Base-by-base conservation (phyloP, 1,140 invertebrate species). In the Drosophila grimshawi region DNA sequence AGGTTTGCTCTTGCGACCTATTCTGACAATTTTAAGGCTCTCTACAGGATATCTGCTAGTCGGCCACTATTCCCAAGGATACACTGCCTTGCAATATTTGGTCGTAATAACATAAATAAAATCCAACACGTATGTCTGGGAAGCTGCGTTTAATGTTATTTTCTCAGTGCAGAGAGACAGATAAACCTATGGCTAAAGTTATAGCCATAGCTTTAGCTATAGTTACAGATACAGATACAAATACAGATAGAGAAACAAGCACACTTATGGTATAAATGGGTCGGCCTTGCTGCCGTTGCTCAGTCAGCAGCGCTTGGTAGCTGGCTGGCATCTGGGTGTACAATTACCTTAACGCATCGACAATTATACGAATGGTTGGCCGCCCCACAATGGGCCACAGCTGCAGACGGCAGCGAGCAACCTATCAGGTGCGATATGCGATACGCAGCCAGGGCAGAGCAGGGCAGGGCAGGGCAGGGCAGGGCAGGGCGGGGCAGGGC, bases 281-380 rank as follows among this genome's bases (percentile, higher is more conserved):
- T 75, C 65, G 66, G 73, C 79, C 82, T 86, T 82, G 81, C 78
- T 77, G 73, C 73, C 64, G 63, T 51, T 70, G 70, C 66, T 60
- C 71, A 69, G 72, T 45, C 53, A 55, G 43, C 43, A 55, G 37
- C 43, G 70, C 72, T 49, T 29, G 71, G 69, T 43, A 60, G 57
- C 77, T 66, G 4, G 4, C 5, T 43, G 70, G 56, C 66, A 68
- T 57, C 59, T 70, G 62, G 86, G 90, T 91, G 82, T 91, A 91
- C 90, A 91, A 91, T 91, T 91, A 91, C 90, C 90, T 91, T 91
- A 91, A 91, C 90, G 90, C 90, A 91, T 91, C 90, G 90, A 91
- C 90, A 91, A 91, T 91, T 91, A 91, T 90, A 91, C 90, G 90
- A 91, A 91, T 91, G 90, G 90, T 89, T 91, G 81, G 81, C 45